Percentiles rank a stretch among this genome's conserved stretches.
Conservation (phyloP, 2,797 vertebrate genomes). For the Selene dorsalis region DNA sequence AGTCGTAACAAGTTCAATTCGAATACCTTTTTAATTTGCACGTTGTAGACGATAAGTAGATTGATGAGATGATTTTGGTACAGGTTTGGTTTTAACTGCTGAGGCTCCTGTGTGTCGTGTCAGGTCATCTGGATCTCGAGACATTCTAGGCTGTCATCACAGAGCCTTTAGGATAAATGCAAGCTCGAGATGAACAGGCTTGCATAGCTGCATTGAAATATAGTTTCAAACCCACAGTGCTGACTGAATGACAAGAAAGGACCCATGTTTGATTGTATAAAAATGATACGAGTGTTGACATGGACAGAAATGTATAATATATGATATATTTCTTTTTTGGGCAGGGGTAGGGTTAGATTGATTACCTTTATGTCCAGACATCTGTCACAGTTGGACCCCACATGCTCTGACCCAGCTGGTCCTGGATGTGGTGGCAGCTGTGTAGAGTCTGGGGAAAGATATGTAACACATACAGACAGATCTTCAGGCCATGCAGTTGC, state of each 20-base stretch:
- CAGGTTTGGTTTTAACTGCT: slow-evolving; percentile 12
- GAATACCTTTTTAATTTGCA: slow-evolving; percentile 6
- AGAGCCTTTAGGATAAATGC: slow-evolving; percentile 41
- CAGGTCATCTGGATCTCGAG: slow-evolving; percentile 31
- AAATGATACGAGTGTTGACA: background rate
- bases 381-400: background rate
- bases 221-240: slow-evolving; percentile 7
- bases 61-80: background rate
- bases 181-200: slow-evolving; percentile 27
- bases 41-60: slow-evolving; percentile 12
- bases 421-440: background rate
- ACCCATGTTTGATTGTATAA: background rate
- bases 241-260: slow-evolving; percentile 19
- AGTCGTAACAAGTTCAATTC: slow-evolving; percentile 16
- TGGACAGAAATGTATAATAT: background rate
- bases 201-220: slow-evolving; percentile 32
- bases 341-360: no score
- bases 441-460: slow-evolving; percentile 10
- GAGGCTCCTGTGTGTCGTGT: slow-evolving; percentile 8
- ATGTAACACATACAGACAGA: slow-evolving; percentile 6
- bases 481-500: no score
- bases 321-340: no score
- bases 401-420: slow-evolving; percentile 9
- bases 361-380: no score
- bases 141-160: slow-evolving; percentile 62